Evolutionary conservation across 2,888 invertebrate species (phyloP), one percentile per base, ranked within the genome.

Genomic region (Cataglyphis livida): DNA sequence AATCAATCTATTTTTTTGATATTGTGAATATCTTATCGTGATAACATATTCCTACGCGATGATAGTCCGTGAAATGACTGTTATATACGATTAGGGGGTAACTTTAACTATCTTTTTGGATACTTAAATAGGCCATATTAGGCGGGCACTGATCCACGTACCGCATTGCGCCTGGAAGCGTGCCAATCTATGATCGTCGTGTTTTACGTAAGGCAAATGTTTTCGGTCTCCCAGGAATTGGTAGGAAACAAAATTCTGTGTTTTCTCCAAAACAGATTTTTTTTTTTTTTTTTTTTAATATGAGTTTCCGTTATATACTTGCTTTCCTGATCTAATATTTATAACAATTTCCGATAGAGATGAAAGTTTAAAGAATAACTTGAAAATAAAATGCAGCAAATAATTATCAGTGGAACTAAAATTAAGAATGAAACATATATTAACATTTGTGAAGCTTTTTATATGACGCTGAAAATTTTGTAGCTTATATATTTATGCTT

Each of bases 81-180:
- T n/a, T 51, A n/a, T 2, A 18, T 35, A 61, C 48, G 83, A 84
- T 85, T 57, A 70, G 51, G 44, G 35, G 59, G 66, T 28, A 74
- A 78, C 48, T 71, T 68, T 61, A 81, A 81, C 57, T 79, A 64
- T 21, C 61, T 76, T 86, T 64, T 83, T 65, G 85, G 65, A 78
- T 64, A 74, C 48, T 87, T 84, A 83, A 88, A 85, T 82, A 84
- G 82, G 65, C 76, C 66, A 65, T 84, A 84, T 85, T 54, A 61
- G 65, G 48, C 61, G 44, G 64, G 64, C 71, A 74, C 71, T 76
- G 81, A 76, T 82, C 84, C 85, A 86, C 82, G 89, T 89, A 91
- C 91, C 92, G 93, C 93, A 93, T 90, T 93, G 93, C 93, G 93
- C 90, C 92, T 93, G 93, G 93, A 93, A 89, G 79, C 87, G 79